Conservation (phyloP, 2,113 vertebrate genomes). For the Pleuronectes platessa region DNA sequence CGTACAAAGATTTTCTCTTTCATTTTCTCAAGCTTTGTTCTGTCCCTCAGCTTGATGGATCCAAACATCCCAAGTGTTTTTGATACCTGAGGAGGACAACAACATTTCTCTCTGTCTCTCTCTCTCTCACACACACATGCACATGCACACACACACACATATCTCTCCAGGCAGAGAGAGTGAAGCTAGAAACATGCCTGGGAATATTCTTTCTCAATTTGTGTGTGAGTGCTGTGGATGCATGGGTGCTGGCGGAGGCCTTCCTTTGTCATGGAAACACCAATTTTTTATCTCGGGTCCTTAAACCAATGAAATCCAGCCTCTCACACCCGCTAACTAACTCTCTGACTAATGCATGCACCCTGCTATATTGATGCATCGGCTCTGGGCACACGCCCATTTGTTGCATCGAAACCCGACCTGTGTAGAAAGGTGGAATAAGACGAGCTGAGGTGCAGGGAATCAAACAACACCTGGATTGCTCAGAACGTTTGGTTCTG, state of each 20-base stretch:
- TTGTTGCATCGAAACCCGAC: conserved; percentile 2
- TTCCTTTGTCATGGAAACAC: conserved; percentile 81
- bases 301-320: conserved; percentile 59
- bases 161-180: conserved; percentile 48
- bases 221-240: conserved; percentile 62
- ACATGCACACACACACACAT: conserved; percentile 36
- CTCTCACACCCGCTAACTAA: conserved; percentile 59
- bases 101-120: conserved; percentile 3
- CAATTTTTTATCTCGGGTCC: conserved; percentile 73
- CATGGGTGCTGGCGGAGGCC: conserved; percentile 63
- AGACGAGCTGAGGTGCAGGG: not conserved
- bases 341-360: conserved; percentile 45
- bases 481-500: conserved; percentile 19
- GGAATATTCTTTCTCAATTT: conserved; percentile 79
- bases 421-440: conserved; percentile 32
- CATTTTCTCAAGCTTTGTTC: conserved; percentile 11
- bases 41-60: conserved; percentile 32
- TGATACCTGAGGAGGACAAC: conserved; percentile 28
- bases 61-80: conserved; percentile 44
- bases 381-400: not conserved
- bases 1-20: not conserved
- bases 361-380: conserved; percentile 25
- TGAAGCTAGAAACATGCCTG: conserved; percentile 71
- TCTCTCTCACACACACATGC: not conserved
- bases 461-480: conserved; percentile 34